A percentile compares a stretch with the other conserved stretches of the same genome.
These are phyloP conservation scores for Drosophila buzzatii DNA, from an alignment of 2,888 invertebrate species.

Conservation along the genomic window DNA sequence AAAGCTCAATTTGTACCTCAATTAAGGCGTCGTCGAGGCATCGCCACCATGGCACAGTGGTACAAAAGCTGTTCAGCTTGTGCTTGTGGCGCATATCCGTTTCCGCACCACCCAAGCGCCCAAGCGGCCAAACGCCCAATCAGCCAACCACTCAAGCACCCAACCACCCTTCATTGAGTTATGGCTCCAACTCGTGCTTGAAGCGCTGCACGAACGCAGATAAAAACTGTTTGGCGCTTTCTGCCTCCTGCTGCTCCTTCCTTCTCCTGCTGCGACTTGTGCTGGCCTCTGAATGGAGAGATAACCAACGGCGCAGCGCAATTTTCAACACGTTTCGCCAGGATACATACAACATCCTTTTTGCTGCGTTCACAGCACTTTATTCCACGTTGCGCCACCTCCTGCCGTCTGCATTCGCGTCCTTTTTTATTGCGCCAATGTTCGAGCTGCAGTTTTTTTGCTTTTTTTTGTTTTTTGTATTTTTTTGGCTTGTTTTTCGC, in stretches of 20 bases:
- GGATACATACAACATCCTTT: constrained; percentile 62
- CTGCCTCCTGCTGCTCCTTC: constrained; percentile 6
- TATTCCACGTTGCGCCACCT: constrained; percentile 1
- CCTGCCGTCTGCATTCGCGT: constrained; percentile 14
- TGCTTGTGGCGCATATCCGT: constrained; percentile 77
- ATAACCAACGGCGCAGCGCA: constrained; percentile 78
- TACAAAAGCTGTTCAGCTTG: constrained; percentile 55
- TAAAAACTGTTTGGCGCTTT: constrained; percentile 74
- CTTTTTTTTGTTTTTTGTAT: constrained; percentile 2
- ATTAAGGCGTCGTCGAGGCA: constrained; percentile 76
- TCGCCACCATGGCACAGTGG: constrained; percentile 72
- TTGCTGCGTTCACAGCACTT: constrained; percentile 51
- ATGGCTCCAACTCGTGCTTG: constrained; percentile 69
- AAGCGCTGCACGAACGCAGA: constrained; percentile 77
- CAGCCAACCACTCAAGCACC: background rate
- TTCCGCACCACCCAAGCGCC: constrained; percentile 46
- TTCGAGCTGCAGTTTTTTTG: constrained; percentile 39
- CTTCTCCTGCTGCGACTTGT: background rate
- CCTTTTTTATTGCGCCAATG: constrained; percentile 45
- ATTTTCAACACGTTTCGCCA: constrained; percentile 80
- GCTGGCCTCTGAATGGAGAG: constrained; percentile 75
- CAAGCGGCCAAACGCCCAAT: background rate
- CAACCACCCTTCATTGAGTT: constrained; percentile 58
- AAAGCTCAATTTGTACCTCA: constrained; percentile 83
- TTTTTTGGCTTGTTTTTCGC: constrained; percentile 2